Conservation (phyloP, 1,140 invertebrate species). For the Anastrepha obliqua region DNA sequence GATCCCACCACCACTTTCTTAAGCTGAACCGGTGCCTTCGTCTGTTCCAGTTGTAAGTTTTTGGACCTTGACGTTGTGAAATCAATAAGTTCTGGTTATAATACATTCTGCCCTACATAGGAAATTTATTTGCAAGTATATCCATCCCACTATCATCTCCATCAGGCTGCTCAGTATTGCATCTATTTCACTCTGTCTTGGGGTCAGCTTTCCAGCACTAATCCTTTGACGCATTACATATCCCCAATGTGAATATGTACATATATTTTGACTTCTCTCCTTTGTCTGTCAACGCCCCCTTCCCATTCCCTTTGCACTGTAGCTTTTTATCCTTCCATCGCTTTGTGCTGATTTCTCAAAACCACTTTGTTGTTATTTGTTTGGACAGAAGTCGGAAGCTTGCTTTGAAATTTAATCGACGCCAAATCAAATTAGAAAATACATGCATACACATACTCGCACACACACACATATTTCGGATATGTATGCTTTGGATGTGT, state of each 20-base stretch:
- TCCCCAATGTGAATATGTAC: neutral
- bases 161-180: too few relatives aligned
- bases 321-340: neutral
- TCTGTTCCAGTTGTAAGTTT: too few relatives aligned
- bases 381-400: neutral
- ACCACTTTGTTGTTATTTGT: constrained; percentile 45
- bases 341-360: neutral
- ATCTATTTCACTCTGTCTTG: too few relatives aligned
- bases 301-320: neutral
- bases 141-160: too few relatives aligned
- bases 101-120: too few relatives aligned
- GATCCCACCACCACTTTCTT: too few relatives aligned
- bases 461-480: neutral
- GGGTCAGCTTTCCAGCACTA: too few relatives aligned
- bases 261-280: neutral
- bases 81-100: too few relatives aligned
- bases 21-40: too few relatives aligned
- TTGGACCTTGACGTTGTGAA: too few relatives aligned
- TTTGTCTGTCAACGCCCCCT: neutral
- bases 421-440: constrained; percentile 53
- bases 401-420: constrained; percentile 49
- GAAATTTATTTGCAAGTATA: too few relatives aligned
- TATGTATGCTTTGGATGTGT: neutral
- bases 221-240: too few relatives aligned
- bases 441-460: neutral